Base-by-base conservation (phyloP, 53 echinoderm and acorn worm genomes). In the Mesocentrotus franciscanus region DNA sequence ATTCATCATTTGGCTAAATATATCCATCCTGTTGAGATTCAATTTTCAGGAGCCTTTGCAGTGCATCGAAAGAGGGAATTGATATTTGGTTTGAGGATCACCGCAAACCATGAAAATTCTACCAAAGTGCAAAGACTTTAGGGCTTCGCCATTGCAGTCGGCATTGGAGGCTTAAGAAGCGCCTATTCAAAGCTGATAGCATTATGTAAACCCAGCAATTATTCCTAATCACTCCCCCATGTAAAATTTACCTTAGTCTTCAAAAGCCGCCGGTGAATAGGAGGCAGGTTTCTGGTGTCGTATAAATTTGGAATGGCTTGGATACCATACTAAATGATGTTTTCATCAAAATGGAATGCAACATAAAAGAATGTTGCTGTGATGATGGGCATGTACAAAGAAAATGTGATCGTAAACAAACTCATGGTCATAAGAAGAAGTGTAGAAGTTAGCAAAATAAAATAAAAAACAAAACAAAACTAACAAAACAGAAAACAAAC, bases 161-260 rank as follows among this genome's bases (percentile, higher is more conserved):
- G 75, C 30, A 75, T 29, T 30, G 75, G 32, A 75, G n/a, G 17
- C n/a, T 30, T 42, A 85, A 55, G 85, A 87, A 49, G 57, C 18
- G 24, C 13, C 58, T 59, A 87, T 87, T 87, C 13, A 57, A 3
- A 57, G 29, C 26, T 87, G 87, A 57, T 85, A 4, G 11, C 58
- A 87, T 87, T 87, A 87, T 58, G 4, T 87, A 29, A 87, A 56
- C 26, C 56, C 27, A 87, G 29, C 58, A 70, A 68, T 92, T 66
- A 39, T 92, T 92, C 66, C 68, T 92, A 66, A 71, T 92, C 17
- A 92, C 39, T 92, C 66, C 92, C 66, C 17, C 10, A 22, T 92
- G 71, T 66, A 64, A 62, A 42, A 71, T 64, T 68, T 92, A 14
- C 1, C 17, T 90, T 58, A 26, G 32, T 32, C n/a, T 61, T 34